Conservation (phyloP, 2,888 invertebrate genomes). For the Anodontia alba region DNA sequence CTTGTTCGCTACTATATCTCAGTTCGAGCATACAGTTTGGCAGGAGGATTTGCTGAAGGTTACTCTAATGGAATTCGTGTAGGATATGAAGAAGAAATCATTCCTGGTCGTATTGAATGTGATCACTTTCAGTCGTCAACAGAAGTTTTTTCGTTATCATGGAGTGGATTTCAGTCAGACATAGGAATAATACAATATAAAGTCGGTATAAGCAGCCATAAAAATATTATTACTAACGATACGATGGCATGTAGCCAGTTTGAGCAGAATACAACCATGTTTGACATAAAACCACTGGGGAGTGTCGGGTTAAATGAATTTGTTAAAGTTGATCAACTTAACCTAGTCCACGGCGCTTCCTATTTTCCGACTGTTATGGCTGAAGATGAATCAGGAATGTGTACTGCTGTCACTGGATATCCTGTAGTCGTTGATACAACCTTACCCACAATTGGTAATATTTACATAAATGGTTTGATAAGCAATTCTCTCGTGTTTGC, state of each 20-base stretch:
- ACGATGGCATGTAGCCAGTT: constrained; percentile 39
- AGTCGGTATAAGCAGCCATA: constrained; percentile 36
- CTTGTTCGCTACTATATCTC: constrained; percentile 67
- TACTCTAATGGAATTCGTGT: constrained; percentile 70
- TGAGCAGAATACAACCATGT: constrained; percentile 3
- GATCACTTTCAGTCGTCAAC: constrained; percentile 36
- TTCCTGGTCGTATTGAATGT: constrained; percentile 40
- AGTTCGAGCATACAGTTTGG: constrained; percentile 67
- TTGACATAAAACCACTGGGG: constrained; percentile 32
- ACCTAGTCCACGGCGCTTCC: constrained; percentile 34
- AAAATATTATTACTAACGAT: constrained; percentile 16
- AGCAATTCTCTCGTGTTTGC: constrained; percentile 9
- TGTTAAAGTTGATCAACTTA: constrained; percentile 28
- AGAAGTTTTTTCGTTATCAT: constrained; percentile 34
- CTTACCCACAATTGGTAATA: constrained; percentile 37
- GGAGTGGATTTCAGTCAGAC: constrained; percentile 60
- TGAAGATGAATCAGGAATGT: constrained; percentile 54
- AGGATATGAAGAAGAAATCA: constrained; percentile 55
- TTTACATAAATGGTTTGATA: constrained; percentile 29
- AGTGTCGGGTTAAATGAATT: constrained; percentile 42
- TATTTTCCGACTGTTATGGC: constrained; percentile 58
- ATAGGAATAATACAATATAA: constrained; percentile 49
- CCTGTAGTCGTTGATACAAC: constrained; percentile 53
- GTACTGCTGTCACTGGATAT: constrained; percentile 28
- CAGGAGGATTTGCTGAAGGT: constrained; percentile 67